phyloP scores from a whole-genome alignment of 2,888 invertebrate species.

The Stegana nigrithorax region DNA sequence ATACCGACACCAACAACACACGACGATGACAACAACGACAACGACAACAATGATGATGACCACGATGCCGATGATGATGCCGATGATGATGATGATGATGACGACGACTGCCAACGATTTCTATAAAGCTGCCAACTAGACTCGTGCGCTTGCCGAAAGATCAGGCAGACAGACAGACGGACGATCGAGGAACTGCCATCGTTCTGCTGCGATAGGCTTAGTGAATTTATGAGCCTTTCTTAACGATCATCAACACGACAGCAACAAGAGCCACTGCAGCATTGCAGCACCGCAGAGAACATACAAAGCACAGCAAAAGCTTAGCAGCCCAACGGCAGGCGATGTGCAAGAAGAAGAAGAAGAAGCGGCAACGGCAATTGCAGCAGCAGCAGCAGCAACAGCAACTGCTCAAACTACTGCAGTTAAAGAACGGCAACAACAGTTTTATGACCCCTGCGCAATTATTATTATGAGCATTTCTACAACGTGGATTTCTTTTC shows the following conservation, averaged over 20 bases:
- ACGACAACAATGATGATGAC: neutral
- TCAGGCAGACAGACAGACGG: neutral
- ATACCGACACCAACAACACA: too few species aligned
- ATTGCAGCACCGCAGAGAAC: neutral
- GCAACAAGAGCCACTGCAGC: neutral
- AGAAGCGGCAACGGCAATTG: neutral
- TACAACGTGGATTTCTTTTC: too few species aligned
- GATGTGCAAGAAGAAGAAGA: too few species aligned
- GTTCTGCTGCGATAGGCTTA: neutral
- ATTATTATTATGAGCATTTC: neutral
- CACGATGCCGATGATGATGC: neutral
- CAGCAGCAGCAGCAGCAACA: neutral
- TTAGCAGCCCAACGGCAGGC: too few species aligned
- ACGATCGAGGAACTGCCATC: neutral
- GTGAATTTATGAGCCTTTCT: slow-evolving; percentile 10
- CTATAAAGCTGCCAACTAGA: too few species aligned
- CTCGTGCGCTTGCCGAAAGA: neutral
- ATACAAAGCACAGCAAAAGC: too few species aligned
- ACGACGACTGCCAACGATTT: too few species aligned
- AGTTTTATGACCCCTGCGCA: slow-evolving; percentile 28
- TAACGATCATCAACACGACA: slow-evolving; percentile 15
- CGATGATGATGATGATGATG: neutral
- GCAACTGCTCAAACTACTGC: too few species aligned
- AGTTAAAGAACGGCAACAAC: slow-evolving; percentile 25
- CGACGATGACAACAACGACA: too few species aligned